phyloP scores from a whole-genome alignment of 53 echinoderm and acorn worm genomes.

The Astropecten irregularis region DNA sequence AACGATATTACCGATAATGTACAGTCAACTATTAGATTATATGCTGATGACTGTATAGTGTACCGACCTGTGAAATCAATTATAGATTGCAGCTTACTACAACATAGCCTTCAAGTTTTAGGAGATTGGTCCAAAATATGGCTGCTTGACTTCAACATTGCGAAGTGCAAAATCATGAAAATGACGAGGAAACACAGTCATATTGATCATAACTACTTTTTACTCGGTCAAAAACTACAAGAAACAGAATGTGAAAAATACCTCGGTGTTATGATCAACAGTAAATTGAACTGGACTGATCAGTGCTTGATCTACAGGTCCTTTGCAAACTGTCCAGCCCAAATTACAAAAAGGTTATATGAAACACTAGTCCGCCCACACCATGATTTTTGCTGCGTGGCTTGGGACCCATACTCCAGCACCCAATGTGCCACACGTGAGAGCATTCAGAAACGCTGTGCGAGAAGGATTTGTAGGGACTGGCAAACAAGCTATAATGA shows the following conservation, averaged over 20 bases:
- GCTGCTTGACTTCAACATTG: conserved; percentile 18
- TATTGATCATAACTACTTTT: neutral
- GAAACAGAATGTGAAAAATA: neutral
- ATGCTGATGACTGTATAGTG: conserved; percentile 38
- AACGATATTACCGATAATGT: neutral
- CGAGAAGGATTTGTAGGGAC: conserved; percentile 7
- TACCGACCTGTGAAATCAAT: neutral
- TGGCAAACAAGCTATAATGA: neutral
- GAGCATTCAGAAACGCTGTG: neutral
- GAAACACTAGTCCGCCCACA: neutral
- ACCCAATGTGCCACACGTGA: neutral
- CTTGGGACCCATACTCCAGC: neutral
- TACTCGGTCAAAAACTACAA: neutral
- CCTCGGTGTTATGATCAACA: neutral
- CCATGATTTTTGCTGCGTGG: neutral
- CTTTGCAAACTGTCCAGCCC: neutral
- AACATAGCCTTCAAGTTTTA: conserved; percentile 1
- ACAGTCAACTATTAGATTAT: neutral
- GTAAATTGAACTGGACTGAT: neutral
- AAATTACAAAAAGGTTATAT: neutral
- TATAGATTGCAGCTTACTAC: neutral
- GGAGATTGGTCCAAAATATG: conserved; percentile 27
- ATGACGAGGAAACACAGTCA: neutral
- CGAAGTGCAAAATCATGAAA: conserved; percentile 18
- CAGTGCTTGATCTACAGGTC: neutral